Conservation (phyloP, 2,797 vertebrate species). For the Liparis tanakae region DNA sequence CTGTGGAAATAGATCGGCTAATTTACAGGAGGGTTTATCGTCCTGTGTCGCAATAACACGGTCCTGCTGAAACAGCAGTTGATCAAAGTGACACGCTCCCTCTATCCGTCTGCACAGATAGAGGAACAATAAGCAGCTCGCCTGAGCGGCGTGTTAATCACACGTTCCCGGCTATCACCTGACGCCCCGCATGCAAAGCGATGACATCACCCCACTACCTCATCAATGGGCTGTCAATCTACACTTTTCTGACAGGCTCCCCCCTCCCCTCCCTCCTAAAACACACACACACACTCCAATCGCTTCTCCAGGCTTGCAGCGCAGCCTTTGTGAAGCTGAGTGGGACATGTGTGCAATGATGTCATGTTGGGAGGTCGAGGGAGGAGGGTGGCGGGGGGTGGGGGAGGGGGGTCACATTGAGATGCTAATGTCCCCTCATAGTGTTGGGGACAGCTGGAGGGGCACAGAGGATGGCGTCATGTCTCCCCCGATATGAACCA, state of each 20-base stretch:
- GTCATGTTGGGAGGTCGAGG: constrained; percentile 72
- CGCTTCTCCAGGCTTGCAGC: constrained; percentile 62
- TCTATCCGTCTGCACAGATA: constrained; percentile 51
- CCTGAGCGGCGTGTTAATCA: constrained; percentile 42
- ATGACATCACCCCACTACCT: constrained; percentile 74
- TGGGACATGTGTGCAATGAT: constrained; percentile 82
- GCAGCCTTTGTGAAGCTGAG: constrained; percentile 76
- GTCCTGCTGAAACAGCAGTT: constrained; percentile 52
- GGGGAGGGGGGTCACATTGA: constrained; percentile 67
- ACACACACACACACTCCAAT: constrained; percentile 40
- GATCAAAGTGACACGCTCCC: constrained; percentile 56
- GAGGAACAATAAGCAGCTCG: constrained; percentile 61
- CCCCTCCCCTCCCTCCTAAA: background rate
- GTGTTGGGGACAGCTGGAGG: constrained; percentile 80
- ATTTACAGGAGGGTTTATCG: constrained; percentile 43
- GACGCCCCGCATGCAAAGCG: constrained; percentile 36
- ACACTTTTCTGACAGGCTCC: constrained; percentile 59
- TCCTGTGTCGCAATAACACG: constrained; percentile 35
- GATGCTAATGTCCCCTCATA: constrained; percentile 78
- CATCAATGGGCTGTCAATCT: constrained; percentile 61
- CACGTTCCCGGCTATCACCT: constrained; percentile 31
- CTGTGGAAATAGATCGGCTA: constrained; percentile 42
- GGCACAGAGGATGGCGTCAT: constrained; percentile 80
- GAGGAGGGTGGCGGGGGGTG: background rate
- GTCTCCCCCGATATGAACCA: constrained; percentile 75